phyloP scores from a whole-genome alignment of 2,888 invertebrate genomes.

The Patella depressa region DNA sequence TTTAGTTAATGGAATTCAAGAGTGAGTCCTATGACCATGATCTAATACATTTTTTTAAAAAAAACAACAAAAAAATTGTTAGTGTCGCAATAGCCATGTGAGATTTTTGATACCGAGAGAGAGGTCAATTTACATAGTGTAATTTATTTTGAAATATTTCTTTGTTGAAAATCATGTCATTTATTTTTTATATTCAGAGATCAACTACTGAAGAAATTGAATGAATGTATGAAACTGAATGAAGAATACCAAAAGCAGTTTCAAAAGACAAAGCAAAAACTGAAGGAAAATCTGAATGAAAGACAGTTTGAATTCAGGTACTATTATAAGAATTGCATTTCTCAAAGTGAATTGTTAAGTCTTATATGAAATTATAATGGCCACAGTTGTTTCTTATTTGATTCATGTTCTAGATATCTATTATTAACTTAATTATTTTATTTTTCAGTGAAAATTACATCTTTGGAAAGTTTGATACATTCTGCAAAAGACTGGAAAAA shows the following conservation, averaged over 20 bases:
- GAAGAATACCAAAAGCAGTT: conserved; percentile 85
- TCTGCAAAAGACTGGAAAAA: conserved; percentile 88
- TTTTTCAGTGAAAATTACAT: conserved; percentile 90
- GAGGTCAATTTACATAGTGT: too few relatives aligned
- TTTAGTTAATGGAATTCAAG: too few relatives aligned
- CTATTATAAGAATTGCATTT: not conserved
- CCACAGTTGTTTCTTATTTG: too few relatives aligned
- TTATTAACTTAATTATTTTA: not conserved
- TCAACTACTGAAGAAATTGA: conserved; percentile 81
- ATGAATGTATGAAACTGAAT: conserved; percentile 89
- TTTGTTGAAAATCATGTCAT: not conserved
- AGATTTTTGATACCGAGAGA: too few relatives aligned
- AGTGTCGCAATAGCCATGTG: too few relatives aligned
- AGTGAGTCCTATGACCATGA: too few relatives aligned
- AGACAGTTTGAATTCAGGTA: conserved; percentile 85
- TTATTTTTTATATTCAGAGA: conserved; percentile 46
- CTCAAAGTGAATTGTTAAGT: too few relatives aligned
- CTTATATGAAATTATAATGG: too few relatives aligned
- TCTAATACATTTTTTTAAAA: too few relatives aligned
- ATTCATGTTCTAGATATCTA: too few relatives aligned
- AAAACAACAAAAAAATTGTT: too few relatives aligned
- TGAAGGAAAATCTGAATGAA: conserved; percentile 80
- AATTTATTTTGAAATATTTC: too few relatives aligned
- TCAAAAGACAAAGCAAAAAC: conserved; percentile 79
- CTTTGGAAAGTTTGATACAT: conserved; percentile 96